Evolutionary conservation across 1,140 invertebrate species (phyloP).

Genomic region (Cyclina sinensis): DNA sequence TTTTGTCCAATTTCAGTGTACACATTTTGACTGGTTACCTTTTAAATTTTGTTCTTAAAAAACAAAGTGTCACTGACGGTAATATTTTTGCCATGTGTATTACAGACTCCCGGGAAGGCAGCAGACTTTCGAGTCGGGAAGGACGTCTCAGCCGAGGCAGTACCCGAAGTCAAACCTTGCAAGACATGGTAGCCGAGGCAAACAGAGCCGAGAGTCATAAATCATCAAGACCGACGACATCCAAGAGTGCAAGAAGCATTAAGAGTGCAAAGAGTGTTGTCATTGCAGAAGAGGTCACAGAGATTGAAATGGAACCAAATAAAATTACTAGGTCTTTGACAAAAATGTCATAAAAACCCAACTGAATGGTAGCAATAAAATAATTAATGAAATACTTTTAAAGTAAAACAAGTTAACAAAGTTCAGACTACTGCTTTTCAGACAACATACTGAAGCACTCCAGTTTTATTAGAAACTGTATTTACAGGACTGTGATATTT

Average conservation of each 20-base stretch:
- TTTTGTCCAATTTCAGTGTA: too few relatives aligned
- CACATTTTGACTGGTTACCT: too few relatives aligned
- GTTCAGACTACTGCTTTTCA: background rate
- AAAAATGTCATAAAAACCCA: background rate
- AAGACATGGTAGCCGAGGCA: conserved; percentile 29
- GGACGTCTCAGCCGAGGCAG: conserved; percentile 29
- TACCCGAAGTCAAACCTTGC: conserved; percentile 37
- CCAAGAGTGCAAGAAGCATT: conserved; percentile 34
- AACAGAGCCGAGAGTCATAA: conserved; percentile 40
- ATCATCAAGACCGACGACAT: conserved; percentile 49
- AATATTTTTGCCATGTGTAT: background rate
- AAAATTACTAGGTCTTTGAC: conserved; percentile 10
- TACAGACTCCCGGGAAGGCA: conserved; percentile 62
- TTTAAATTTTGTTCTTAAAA: too few relatives aligned
- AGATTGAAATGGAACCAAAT: conserved; percentile 12
- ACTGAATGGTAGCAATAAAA: too few relatives aligned
- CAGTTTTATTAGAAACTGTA: too few relatives aligned
- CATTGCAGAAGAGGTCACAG: conserved; percentile 50
- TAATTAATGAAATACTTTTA: too few relatives aligned
- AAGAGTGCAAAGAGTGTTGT: conserved; percentile 50
- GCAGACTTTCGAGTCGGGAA: conserved; percentile 56
- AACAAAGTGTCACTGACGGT: too few relatives aligned
- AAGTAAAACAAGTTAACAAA: background rate
- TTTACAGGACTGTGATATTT: background rate
- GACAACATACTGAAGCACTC: too few relatives aligned